Conservation (phyloP, 2,888 invertebrate species). For the Chrysomela aeneicollis region DNA sequence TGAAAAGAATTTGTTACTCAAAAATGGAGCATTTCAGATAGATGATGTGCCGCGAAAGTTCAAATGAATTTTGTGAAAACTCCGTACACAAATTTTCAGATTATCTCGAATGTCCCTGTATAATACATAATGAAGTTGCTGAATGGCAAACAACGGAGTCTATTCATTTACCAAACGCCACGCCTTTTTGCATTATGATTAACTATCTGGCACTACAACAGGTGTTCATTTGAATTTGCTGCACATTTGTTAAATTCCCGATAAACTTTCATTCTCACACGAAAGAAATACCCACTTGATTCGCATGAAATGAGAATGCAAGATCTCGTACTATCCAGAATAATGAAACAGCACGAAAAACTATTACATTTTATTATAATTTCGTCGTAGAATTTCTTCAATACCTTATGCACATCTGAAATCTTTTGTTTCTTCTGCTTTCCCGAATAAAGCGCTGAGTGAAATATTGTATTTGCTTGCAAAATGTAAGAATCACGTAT, state of each 20-base stretch:
- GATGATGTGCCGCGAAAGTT: too few relatives aligned
- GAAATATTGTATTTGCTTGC: too few relatives aligned
- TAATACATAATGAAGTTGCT: not conserved
- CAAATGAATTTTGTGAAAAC: too few relatives aligned
- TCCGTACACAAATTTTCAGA: too few relatives aligned
- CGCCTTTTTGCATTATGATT: conserved; percentile 21
- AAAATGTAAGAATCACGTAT: too few relatives aligned
- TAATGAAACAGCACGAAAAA: not conserved
- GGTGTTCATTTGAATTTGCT: conserved; percentile 35
- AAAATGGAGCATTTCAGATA: too few relatives aligned
- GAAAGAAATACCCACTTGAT: conserved; percentile 15
- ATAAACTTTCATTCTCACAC: conserved; percentile 34
- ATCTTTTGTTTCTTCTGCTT: too few relatives aligned
- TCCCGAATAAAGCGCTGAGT: too few relatives aligned
- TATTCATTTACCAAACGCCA: conserved; percentile 28
- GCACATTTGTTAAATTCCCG: conserved; percentile 27
- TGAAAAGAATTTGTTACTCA: too few relatives aligned
- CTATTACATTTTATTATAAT: not conserved
- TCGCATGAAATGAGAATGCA: conserved; percentile 20
- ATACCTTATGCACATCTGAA: too few relatives aligned
- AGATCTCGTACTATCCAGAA: conserved; percentile 14
- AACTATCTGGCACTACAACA: conserved; percentile 20
- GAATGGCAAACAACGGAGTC: conserved; percentile 34
- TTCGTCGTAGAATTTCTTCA: too few relatives aligned
- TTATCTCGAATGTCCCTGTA: conserved; percentile 4